Conservation (phyloP, 2,113 vertebrate species). For the Panthera leo region DNA sequence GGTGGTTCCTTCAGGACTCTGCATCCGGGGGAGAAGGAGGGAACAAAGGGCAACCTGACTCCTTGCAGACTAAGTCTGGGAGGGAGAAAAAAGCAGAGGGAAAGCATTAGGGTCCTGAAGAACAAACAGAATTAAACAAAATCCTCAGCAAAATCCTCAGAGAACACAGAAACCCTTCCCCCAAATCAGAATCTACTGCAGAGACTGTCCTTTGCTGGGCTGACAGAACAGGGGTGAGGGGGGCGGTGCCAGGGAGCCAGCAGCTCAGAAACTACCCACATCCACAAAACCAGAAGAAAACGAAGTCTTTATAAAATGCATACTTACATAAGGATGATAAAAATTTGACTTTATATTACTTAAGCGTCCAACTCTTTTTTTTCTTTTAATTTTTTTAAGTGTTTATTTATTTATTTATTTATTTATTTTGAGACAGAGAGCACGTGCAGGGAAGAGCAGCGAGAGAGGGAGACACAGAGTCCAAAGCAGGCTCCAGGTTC, state of each 20-base stretch:
- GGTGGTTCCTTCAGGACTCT: neutral
- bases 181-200: neutral
- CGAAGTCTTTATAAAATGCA: neutral
- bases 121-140: neutral
- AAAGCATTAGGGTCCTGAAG: neutral
- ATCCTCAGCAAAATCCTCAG: neutral
- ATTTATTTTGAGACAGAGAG: too few relatives aligned
- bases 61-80: neutral
- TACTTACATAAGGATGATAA: neutral
- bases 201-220: neutral
- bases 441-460: too few relatives aligned
- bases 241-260: fast-evolving
- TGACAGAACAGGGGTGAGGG: neutral
- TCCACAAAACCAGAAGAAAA: neutral
- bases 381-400: too few relatives aligned
- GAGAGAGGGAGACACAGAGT: too few relatives aligned
- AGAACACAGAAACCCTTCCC: too few relatives aligned
- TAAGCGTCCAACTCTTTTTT: too few relatives aligned
- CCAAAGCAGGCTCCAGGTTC: too few relatives aligned
- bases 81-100: neutral
- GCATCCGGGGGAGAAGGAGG: too few relatives aligned
- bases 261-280: neutral
- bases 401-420: too few relatives aligned
- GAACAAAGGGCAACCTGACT: too few relatives aligned
- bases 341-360: neutral